These are phyloP conservation scores for Halisarca cf. caerulea DNA, from an alignment of 37 sponge, comb jelly and placozoan species.

Conservation along the genomic window DNA sequence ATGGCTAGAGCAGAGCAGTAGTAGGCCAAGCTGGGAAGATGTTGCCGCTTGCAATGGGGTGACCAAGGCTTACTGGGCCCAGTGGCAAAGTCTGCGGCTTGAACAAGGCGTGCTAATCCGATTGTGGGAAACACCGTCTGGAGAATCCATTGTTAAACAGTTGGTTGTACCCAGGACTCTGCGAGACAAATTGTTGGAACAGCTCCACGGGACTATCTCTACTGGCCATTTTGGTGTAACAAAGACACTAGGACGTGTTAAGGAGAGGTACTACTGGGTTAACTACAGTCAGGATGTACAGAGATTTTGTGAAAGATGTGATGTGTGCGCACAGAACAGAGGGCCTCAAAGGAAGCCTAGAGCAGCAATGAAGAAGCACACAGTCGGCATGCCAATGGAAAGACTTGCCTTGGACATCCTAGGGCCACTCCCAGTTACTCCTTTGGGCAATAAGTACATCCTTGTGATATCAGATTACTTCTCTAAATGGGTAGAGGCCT, in stretches of 20 bases:
- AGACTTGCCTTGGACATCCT: too few species aligned
- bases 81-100: constrained; percentile 11
- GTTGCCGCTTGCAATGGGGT: not conserved
- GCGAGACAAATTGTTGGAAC: not conserved
- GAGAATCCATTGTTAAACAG: not conserved
- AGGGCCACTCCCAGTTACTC: too few species aligned
- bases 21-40: not conserved
- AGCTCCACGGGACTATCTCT: constrained; percentile 1
- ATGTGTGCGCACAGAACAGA: constrained; percentile 5
- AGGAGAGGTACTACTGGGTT: constrained; percentile 31
- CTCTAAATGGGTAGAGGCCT: too few species aligned
- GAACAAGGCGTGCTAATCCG: constrained; percentile 3
- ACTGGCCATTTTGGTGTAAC: constrained; percentile 16
- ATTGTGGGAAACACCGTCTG: constrained; percentile 10
- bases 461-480: too few species aligned
- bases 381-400: too few species aligned
- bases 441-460: too few species aligned
- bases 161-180: constrained; percentile 10
- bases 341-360: not conserved
- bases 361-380: not conserved
- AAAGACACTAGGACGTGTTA: constrained; percentile 1
- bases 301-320: not conserved
- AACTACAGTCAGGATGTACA: not conserved
- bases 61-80: too few species aligned
- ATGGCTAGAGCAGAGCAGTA: not conserved